A percentile compares a stretch with the other conserved stretches of the same genome.
phyloP scores from a whole-genome alignment of 2,888 invertebrate genomes.

The Polymixis lichenea region DNA sequence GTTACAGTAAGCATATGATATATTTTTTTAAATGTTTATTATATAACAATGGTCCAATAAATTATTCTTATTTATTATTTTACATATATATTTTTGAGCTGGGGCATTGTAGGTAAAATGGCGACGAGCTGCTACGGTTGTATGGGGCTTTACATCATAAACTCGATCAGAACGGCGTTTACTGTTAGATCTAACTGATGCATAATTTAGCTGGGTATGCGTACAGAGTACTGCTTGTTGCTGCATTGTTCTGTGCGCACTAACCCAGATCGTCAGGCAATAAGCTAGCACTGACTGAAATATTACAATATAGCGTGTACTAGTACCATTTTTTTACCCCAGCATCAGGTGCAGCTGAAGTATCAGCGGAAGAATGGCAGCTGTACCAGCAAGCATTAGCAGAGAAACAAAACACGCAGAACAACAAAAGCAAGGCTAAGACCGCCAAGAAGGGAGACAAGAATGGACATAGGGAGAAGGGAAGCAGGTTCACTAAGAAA shows the following conservation, averaged over 20 bases:
- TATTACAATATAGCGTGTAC: too few species aligned
- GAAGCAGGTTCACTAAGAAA: constrained; percentile 68
- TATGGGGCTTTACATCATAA: too few species aligned
- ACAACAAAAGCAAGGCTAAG: constrained; percentile 73
- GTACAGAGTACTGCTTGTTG: background rate
- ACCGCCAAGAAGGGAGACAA: constrained; percentile 68
- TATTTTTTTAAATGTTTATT: too few species aligned
- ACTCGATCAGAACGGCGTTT: too few species aligned
- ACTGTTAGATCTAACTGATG: too few species aligned
- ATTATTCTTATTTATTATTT: too few species aligned
- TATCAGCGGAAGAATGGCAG: constrained; percentile 87
- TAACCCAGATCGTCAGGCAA: background rate
- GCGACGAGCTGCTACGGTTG: too few species aligned
- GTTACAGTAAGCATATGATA: too few species aligned
- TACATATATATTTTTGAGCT: too few species aligned
- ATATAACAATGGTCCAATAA: too few species aligned
- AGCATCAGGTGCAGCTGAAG: constrained; percentile 81
- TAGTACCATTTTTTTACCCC: background rate
- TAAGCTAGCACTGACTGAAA: background rate
- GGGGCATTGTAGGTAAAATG: too few species aligned
- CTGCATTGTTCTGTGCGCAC: background rate
- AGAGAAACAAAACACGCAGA: constrained; percentile 80
- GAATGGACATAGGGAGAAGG: constrained; percentile 60
- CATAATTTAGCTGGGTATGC: background rate
- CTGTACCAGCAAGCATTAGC: constrained; percentile 85